phyloP scores from a whole-genome alignment of 1,140 invertebrate species.

The Tribolium madens region DNA sequence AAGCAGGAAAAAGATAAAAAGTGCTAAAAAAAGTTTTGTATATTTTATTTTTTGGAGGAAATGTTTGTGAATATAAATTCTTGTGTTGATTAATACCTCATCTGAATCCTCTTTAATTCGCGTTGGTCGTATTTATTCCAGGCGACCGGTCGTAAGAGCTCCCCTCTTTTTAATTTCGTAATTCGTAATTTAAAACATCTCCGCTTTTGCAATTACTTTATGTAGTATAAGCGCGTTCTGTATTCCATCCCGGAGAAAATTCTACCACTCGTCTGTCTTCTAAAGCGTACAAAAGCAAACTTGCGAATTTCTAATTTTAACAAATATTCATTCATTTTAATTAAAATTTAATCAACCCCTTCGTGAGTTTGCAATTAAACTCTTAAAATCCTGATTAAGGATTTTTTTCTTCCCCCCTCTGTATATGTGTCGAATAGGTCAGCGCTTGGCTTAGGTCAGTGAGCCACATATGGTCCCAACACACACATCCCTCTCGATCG shows the following conservation, averaged over 20 bases:
- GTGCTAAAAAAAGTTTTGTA: no score
- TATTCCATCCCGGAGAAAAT: slow-evolving; percentile 15
- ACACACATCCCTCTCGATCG: slow-evolving; percentile 5
- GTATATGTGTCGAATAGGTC: no score
- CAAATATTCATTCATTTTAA: slow-evolving; percentile 64
- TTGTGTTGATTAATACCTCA: neutral
- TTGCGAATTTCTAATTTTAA: slow-evolving; percentile 62
- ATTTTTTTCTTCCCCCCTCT: slow-evolving; percentile 47
- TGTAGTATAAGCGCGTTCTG: neutral
- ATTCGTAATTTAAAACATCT: slow-evolving; percentile 38
- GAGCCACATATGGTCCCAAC: neutral
- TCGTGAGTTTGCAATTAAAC: slow-evolving; percentile 61
- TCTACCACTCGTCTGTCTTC: slow-evolving; percentile 42
- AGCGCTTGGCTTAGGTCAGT: slow-evolving; percentile 3
- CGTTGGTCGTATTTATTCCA: neutral
- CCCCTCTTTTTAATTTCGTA: slow-evolving; percentile 27
- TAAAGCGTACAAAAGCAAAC: slow-evolving; percentile 45
- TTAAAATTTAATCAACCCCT: slow-evolving; percentile 63
- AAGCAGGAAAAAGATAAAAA: no score
- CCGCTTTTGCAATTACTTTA: slow-evolving; percentile 34
- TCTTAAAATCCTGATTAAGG: slow-evolving; percentile 63
- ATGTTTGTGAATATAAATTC: no score
- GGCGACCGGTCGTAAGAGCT: neutral
- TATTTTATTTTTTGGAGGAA: no score
- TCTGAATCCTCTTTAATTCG: neutral